These are phyloP conservation scores for Caenorhabditis briggsae DNA, from an alignment of 1,140 invertebrate species.

Conservation along the genomic window DNA sequence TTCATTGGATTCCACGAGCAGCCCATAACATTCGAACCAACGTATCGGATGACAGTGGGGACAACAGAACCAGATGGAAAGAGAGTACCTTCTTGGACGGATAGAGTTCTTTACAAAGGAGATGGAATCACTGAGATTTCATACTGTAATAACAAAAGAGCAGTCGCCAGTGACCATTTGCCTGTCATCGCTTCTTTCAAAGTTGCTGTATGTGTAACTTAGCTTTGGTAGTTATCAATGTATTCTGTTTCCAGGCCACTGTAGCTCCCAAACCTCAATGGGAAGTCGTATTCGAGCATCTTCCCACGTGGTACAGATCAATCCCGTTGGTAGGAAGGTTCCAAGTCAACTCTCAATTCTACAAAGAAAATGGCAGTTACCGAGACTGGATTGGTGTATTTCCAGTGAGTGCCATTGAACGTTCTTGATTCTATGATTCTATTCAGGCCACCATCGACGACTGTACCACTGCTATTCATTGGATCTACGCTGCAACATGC, in stretches of 20 bases:
- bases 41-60: constrained; percentile 62
- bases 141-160: constrained; percentile 50
- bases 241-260: neutral
- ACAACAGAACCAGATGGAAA: constrained; percentile 63
- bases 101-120: constrained; percentile 64
- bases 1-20: constrained; percentile 53
- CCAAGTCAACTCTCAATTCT: constrained; percentile 48
- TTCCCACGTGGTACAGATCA: constrained; percentile 62
- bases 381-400: constrained; percentile 66
- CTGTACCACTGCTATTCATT: constrained; percentile 48
- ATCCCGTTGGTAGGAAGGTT: constrained; percentile 63
- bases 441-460: constrained; percentile 57
- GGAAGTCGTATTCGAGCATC: constrained; percentile 59
- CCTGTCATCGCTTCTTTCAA: constrained; percentile 52
- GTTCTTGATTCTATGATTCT: constrained; percentile 5
- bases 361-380: constrained; percentile 61
- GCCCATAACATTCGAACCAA: constrained; percentile 61
- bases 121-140: constrained; percentile 7
- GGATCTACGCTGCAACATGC: constrained; percentile 59
- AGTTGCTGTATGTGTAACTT: constrained; percentile 7
- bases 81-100: constrained; percentile 66
- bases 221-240: neutral
- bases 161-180: constrained; percentile 61
- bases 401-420: constrained; percentile 1
- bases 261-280: constrained; percentile 24